A percentile compares a stretch with the other conserved stretches of the same genome.
Conservation (phyloP, 2,888 invertebrate species). For the Zygogramma bicolorata region DNA sequence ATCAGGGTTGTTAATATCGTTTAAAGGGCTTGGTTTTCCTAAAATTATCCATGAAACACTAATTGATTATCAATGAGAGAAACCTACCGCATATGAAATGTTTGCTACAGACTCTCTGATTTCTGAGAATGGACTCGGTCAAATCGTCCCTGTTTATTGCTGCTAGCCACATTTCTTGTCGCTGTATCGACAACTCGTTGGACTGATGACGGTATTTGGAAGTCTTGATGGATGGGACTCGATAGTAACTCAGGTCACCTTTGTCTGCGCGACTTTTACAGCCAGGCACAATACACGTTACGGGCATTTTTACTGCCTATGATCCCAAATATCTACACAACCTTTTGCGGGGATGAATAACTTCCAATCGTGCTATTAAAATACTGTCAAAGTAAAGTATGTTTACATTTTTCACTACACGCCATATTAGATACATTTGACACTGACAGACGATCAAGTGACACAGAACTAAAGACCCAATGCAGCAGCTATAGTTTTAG, state of each 20-base stretch:
- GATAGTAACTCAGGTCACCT: conserved; percentile 5
- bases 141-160: conserved; percentile 27
- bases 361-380: no score
- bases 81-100: conserved; percentile 23
- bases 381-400: no score
- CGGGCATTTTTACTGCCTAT: conserved; percentile 33
- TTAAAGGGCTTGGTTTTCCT: not conserved
- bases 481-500: no score
- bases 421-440: no score
- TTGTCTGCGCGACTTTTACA: conserved; percentile 22
- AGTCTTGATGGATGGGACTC: conserved; percentile 15
- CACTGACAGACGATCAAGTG: no score
- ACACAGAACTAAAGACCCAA: no score
- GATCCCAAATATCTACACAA: no score
- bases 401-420: no score
- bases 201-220: conserved; percentile 4
- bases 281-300: conserved; percentile 22
- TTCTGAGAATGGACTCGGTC: conserved; percentile 16
- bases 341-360: no score
- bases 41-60: not conserved
- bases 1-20: not conserved
- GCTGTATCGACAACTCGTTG: conserved; percentile 22
- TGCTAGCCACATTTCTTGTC: conserved; percentile 22
- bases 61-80: not conserved
- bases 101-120: conserved; percentile 28